Percentiles rank a stretch among this genome's conserved stretches.
These are phyloP conservation scores for Reticulitermes lucifugus DNA, from an alignment of 2,888 invertebrate species.

Conservation along the genomic window DNA sequence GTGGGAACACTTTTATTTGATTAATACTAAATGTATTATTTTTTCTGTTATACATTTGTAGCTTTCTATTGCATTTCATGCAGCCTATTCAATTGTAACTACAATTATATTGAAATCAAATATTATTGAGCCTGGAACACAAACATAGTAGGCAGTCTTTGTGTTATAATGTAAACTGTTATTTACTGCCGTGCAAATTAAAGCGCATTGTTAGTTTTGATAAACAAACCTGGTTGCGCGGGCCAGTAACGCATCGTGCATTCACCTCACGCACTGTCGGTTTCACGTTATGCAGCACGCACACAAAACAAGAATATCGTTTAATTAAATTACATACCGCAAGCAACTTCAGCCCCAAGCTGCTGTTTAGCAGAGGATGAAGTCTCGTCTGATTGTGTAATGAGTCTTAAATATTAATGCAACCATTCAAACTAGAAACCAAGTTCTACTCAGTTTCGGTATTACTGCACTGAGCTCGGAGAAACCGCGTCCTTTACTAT, in stretches of 20 bases:
- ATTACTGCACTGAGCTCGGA: not conserved
- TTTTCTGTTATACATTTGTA: no score
- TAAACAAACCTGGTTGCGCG: not conserved
- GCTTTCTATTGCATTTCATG: no score
- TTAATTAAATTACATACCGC: constrained; percentile 27
- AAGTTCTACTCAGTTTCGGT: not conserved
- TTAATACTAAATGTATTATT: no score
- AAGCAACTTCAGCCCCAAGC: not conserved
- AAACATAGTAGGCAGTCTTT: no score
- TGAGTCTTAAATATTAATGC: constrained; percentile 25
- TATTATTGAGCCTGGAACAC: no score
- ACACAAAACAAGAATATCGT: constrained; percentile 23
- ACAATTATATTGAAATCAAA: no score
- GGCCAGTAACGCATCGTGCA: not conserved
- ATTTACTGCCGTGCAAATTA: not conserved
- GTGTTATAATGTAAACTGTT: no score
- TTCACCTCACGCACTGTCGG: not conserved
- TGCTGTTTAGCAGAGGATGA: constrained; percentile 11
- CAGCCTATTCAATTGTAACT: no score
- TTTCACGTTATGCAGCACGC: not conserved
- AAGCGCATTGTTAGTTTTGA: not conserved
- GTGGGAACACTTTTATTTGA: no score
- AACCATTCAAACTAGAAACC: not conserved
- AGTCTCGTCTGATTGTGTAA: constrained; percentile 12
- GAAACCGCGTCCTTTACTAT: no score